A percentile compares a stretch with the other conserved stretches of the same genome.
These are phyloP conservation scores for Hystrix brachyura DNA, from an alignment of 2,113 vertebrate genomes.

Conservation along the genomic window DNA sequence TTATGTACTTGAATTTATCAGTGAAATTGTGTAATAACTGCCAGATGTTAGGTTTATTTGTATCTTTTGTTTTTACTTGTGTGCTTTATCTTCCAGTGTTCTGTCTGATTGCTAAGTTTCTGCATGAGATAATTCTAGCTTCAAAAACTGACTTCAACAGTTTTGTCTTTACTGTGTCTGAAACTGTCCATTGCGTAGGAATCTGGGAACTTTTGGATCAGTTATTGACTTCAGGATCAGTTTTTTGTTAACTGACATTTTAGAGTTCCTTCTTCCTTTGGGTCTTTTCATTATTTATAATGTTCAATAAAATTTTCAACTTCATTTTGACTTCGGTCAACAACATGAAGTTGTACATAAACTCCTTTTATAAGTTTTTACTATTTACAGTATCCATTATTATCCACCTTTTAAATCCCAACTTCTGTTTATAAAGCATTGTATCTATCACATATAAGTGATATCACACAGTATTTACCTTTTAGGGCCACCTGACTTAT, in stretches of 20 bases:
- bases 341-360: background rate
- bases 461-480: background rate
- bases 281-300: background rate
- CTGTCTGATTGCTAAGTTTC: background rate
- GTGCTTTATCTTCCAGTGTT: background rate
- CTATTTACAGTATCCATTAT: background rate
- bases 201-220: background rate
- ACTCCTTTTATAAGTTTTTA: background rate
- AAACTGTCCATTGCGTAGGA: background rate
- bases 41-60: background rate
- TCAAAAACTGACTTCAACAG: background rate
- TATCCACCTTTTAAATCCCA: background rate
- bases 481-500: background rate
- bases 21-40: background rate
- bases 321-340: conserved; percentile 12
- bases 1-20: background rate
- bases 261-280: background rate
- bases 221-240: background rate
- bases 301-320: background rate
- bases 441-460: background rate
- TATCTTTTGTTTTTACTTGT: background rate
- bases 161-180: background rate
- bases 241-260: background rate
- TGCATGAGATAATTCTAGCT: background rate
- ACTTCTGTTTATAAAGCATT: background rate